Percentiles rank a stretch among this genome's conserved stretches.
Conservation (phyloP, 2,888 invertebrate species). For the Agriopis marginaria region DNA sequence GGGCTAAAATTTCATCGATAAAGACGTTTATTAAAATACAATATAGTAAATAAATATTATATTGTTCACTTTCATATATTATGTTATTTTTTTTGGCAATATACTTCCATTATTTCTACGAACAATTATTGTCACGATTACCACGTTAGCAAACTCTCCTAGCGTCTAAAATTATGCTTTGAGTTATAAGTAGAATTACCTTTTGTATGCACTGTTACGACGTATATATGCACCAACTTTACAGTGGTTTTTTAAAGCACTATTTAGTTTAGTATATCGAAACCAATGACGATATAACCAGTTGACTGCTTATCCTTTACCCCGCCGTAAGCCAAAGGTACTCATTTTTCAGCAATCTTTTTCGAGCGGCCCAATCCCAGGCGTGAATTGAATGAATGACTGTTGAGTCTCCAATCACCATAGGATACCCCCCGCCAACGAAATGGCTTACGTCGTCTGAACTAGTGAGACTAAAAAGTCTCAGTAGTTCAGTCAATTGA, state of each 20-base stretch:
- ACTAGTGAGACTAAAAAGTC: too few relatives aligned
- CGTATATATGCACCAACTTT: background rate
- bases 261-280: background rate
- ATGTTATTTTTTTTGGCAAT: slow-evolving; percentile 47
- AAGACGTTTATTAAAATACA: slow-evolving; percentile 28
- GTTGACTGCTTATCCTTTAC: too few relatives aligned
- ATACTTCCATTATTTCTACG: slow-evolving; percentile 42
- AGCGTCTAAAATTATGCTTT: background rate
- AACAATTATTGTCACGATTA: slow-evolving; percentile 61
- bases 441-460: too few relatives aligned
- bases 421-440: too few relatives aligned
- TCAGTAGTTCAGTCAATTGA: too few relatives aligned
- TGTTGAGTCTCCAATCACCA: too few relatives aligned
- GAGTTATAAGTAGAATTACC: background rate
- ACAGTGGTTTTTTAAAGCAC: background rate
- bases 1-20: slow-evolving; percentile 18
- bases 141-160: slow-evolving; percentile 23
- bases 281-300: background rate
- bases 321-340: too few relatives aligned
- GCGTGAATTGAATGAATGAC: too few relatives aligned
- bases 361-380: too few relatives aligned
- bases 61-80: background rate
- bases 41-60: slow-evolving; percentile 18
- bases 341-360: too few relatives aligned
- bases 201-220: slow-evolving; percentile 7